Evolutionary conservation across 2,888 invertebrate species (phyloP).

Genomic region (Nomada hirtipes): DNA sequence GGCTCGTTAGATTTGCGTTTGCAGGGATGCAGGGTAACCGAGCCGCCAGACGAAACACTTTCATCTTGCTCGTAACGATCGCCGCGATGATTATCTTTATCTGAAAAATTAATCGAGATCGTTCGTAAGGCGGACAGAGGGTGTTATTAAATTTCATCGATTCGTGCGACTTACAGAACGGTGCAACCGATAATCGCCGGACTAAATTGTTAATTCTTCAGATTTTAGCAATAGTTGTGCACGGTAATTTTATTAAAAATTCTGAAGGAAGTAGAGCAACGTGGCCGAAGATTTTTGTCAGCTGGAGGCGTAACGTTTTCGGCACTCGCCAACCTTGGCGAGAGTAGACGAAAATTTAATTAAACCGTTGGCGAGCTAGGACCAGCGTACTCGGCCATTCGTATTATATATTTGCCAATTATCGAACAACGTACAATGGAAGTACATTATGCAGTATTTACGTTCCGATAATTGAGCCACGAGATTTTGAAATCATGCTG

Average conservation of each 20-base stretch:
- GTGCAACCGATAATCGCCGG: too few species aligned
- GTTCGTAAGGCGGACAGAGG: constrained; percentile 56
- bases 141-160: constrained; percentile 68
- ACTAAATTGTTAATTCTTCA: neutral
- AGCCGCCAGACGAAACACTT: constrained; percentile 48
- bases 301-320: constrained; percentile 7
- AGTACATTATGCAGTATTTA: constrained; percentile 51
- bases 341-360: constrained; percentile 55
- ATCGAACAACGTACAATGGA: constrained; percentile 48
- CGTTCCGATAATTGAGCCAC: constrained; percentile 43
- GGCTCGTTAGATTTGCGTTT: constrained; percentile 60
- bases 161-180: neutral
- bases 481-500: constrained; percentile 37
- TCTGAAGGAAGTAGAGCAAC: neutral
- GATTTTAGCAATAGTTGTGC: neutral
- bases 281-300: neutral
- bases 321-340: too few species aligned
- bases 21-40: constrained; percentile 33
- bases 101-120: constrained; percentile 66
- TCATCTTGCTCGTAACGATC: constrained; percentile 53
- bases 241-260: too few species aligned
- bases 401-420: constrained; percentile 45
- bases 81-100: constrained; percentile 68
- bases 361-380: constrained; percentile 32
- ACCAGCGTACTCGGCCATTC: neutral